Evolutionary conservation across 2,888 invertebrate species (phyloP), one percentile per base, ranked within the genome.

Genomic region (Hirtodrosophila histrioides): DNA sequence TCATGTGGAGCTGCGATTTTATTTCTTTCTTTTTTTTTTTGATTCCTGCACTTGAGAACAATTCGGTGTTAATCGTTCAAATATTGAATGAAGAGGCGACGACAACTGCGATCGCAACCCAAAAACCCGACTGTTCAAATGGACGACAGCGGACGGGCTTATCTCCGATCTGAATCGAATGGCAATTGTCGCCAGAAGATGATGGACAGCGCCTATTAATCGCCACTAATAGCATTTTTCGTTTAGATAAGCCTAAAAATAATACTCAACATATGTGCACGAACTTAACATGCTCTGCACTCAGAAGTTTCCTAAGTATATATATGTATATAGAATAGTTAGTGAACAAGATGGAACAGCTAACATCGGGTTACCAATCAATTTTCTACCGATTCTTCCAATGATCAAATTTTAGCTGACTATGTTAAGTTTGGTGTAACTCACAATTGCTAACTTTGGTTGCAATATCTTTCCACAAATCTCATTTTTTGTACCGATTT

Each of bases 141-240:
- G 29, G 36, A 45, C 73, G 56, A 51, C 63, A 60, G 46, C 54
- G 51, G 51, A 63, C 71, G 62, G 4, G 55, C 44, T 65, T 77
- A 77, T 68, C 86, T 57, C 68, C 68, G 41, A 74, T 75, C 80
- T 51, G 37, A 79, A 73, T 76, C 76, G 69, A 67, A 76, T 69
- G 75, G 74, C 86, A 83, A 86, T 82, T 76, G 75, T 80, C 74
- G 71, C 50, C 58, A 54, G 65, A 75, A 80, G 84, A 88, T 89
- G 88, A 88, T 88, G 82, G 86, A 88, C 89, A 86, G 78, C 78
- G 80, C 78, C 72, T 86, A 86, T 88, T 89, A 89, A 89, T 89
- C 88, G 88, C 72, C 81, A 66, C 87, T 89, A 89, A 89, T 88
- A 88, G 83, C 73, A 77, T 79, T 86, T 77, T 58, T 66, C 24